Percentiles rank a stretch among this genome's conserved stretches.
phyloP scores from a whole-genome alignment of 2,113 vertebrate species.

The Oreochromis niloticus region DNA sequence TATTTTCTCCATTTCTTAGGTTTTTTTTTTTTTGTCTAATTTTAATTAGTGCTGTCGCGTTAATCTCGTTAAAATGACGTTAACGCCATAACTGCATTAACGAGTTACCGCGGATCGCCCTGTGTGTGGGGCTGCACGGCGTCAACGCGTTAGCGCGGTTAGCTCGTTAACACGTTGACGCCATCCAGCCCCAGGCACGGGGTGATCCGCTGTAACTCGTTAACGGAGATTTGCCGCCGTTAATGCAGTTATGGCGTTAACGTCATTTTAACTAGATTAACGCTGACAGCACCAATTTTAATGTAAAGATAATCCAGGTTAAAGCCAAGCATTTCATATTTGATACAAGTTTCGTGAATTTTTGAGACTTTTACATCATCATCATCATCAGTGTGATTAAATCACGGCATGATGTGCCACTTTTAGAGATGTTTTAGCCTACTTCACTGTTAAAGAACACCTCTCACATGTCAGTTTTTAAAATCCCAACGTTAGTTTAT shows the following conservation, averaged over 20 bases:
- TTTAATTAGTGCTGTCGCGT: neutral
- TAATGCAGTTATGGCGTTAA: no score
- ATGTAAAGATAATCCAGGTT: neutral
- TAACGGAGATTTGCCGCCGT: no score
- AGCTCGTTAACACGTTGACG: no score
- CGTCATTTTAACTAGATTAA: no score
- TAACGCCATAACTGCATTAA: no score
- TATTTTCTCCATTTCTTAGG: neutral
- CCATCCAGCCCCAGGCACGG: no score
- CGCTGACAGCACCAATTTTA: neutral
- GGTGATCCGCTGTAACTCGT: no score
- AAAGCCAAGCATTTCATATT: neutral
- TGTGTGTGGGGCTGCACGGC: no score
- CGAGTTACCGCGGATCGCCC: no score
- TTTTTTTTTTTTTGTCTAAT: accelerated
- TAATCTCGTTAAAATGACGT: no score
- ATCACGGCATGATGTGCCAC: neutral
- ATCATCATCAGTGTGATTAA: neutral
- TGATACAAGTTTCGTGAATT: neutral
- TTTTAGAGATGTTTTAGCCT: neutral
- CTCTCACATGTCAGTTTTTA: neutral
- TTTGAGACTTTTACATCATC: neutral
- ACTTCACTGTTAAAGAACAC: neutral
- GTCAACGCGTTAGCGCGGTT: no score
- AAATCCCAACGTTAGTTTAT: neutral